Evolutionary conservation across 2,797 vertebrate species (phyloP).

Genomic region (Sciaenops ocellatus): DNA sequence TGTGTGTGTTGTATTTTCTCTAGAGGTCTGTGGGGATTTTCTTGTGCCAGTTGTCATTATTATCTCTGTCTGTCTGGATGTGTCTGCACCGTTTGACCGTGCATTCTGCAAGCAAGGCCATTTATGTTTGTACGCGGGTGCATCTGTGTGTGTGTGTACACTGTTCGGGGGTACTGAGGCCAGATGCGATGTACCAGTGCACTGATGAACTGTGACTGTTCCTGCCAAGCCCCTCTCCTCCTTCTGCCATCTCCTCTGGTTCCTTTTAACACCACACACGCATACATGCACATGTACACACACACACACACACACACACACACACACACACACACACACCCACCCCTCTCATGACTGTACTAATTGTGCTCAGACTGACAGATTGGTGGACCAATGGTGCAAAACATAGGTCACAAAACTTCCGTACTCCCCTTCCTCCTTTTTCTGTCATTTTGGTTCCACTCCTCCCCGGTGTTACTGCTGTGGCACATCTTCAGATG

Average conservation of each 20-base stretch:
- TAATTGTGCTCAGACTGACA: constrained; percentile 74
- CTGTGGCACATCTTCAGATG: constrained; percentile 64
- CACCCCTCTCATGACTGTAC: constrained; percentile 35
- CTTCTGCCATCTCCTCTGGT: constrained; percentile 48
- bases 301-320: constrained; percentile 5
- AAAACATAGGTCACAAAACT: constrained; percentile 48
- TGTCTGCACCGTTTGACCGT: constrained; percentile 37
- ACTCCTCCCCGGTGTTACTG: constrained; percentile 33
- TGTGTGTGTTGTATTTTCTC: constrained; percentile 42
- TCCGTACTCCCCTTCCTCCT: not conserved
- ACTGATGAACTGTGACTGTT: constrained; percentile 85
- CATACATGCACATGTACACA: not conserved
- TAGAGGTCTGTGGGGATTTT: constrained; percentile 63
- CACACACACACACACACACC: not conserved
- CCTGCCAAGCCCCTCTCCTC: constrained; percentile 51
- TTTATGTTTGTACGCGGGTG: constrained; percentile 38
- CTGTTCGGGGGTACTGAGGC: constrained; percentile 68
- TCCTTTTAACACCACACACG: constrained; percentile 37
- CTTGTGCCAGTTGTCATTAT: constrained; percentile 72
- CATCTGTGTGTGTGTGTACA: constrained; percentile 28
- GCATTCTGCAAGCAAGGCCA: constrained; percentile 57
- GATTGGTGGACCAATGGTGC: constrained; percentile 60
- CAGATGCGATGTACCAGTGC: constrained; percentile 79
- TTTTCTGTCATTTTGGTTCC: constrained; percentile 23
- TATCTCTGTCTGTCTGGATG: constrained; percentile 59